Evolutionary conservation across 2,888 invertebrate species (phyloP), one percentile per base, ranked within the genome.

Genomic region (Eumacrocentrus americanus): DNA sequence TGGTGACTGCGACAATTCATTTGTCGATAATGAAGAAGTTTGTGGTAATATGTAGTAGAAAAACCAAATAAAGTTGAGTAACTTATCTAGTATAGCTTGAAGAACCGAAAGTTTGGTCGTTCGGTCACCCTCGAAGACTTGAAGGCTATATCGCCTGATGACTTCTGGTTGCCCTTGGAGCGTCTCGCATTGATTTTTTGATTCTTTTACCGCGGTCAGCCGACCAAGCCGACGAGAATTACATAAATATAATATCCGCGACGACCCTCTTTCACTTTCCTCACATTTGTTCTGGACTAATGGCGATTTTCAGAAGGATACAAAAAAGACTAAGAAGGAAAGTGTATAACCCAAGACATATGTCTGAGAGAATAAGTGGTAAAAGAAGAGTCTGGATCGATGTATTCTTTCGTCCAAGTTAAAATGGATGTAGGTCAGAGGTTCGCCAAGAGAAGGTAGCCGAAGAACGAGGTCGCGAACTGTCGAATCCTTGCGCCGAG

Each of bases 381-480:
- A n/a, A n/a, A n/a, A n/a, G n/a, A n/a, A n/a, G n/a, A n/a, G n/a
- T n/a, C n/a, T 48, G 50, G 54, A 60, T 60, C 60, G 60, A 60
- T 60, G 48, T 42, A 48, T 35, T 60, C 54, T 59, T 54, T 35
- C 38, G 48, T 20, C 20, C 37, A 54, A 55, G 54, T 54, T 60
- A 35, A 60, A 60, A 60, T 60, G 42, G 44, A 60, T 60, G 54
- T 60, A 60, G 60, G 60, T 55, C 60, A 55, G 48, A 50, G 60
- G 44, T 54, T 48, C 42, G 16, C 16, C 18, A 53, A 44, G 38
- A 55, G 42, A 53, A 60, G 47, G 29, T 40, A 38, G 37, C 38
- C 20, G 16, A 44, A 5, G 25, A 47, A 58, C 47, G 40, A 59
- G 59, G 35, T 52, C 38, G 29, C 20, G 11, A 52, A 58, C 44